phyloP scores from a whole-genome alignment of 2,888 invertebrate genomes.

The Tetramorium bicarinatum region DNA sequence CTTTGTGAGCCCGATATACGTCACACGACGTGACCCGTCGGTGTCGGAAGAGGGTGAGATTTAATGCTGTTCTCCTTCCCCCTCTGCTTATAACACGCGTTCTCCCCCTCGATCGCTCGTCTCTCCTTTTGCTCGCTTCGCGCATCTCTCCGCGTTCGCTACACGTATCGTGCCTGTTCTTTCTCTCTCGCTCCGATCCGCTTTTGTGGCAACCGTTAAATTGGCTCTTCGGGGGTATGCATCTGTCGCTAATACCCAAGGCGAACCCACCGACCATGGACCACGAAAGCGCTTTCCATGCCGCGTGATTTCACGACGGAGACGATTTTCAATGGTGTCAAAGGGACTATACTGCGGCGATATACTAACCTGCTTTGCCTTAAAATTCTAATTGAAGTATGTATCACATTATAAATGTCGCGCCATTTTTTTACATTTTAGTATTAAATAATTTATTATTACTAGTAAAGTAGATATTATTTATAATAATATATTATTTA shows the following conservation, averaged over 20 bases:
- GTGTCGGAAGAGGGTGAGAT: constrained; percentile 76
- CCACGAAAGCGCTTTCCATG: constrained; percentile 59
- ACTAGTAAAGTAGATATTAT: not conserved
- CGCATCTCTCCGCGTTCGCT: constrained; percentile 63
- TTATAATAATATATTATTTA: not conserved
- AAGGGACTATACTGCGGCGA: constrained; percentile 9
- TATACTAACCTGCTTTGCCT: not conserved
- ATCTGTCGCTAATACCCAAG: constrained; percentile 76
- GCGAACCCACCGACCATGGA: constrained; percentile 47
- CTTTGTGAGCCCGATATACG: constrained; percentile 73
- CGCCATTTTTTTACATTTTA: not conserved
- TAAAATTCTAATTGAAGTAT: not conserved
- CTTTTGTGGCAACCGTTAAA: constrained; percentile 79
- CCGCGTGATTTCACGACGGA: constrained; percentile 34
- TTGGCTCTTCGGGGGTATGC: constrained; percentile 75
- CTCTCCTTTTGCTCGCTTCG: constrained; percentile 65
- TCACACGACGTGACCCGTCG: constrained; percentile 62
- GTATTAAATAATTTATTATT: not conserved
- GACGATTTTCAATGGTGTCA: constrained; percentile 36
- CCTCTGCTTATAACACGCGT: constrained; percentile 14
- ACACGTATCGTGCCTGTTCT: constrained; percentile 46
- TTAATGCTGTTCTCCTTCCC: constrained; percentile 67
- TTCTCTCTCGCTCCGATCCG: constrained; percentile 63
- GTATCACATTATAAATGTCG: not conserved
- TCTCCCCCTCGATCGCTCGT: constrained; percentile 26